These are phyloP conservation scores for Cephonodes hylas DNA, from an alignment of 2,888 invertebrate genomes.

Conservation along the genomic window DNA sequence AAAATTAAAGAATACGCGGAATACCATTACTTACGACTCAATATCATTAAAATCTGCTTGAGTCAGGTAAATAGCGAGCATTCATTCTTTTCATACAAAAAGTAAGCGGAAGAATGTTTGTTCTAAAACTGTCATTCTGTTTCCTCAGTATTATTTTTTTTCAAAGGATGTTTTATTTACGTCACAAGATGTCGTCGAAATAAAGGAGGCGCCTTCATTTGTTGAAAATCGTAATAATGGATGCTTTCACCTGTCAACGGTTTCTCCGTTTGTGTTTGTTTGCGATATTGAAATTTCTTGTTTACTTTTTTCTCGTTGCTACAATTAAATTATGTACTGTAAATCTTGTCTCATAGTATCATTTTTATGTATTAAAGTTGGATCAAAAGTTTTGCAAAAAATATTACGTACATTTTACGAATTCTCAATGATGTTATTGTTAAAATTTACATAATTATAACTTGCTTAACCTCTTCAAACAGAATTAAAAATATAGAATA, in stretches of 20 bases:
- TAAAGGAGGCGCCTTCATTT: conserved; percentile 48
- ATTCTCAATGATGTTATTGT: too few relatives aligned
- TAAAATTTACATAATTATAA: too few relatives aligned
- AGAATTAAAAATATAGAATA: not conserved
- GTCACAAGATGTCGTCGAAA: conserved; percentile 36
- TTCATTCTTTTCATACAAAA: not conserved
- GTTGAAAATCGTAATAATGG: conserved; percentile 52
- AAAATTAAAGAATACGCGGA: not conserved
- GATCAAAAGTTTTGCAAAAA: too few relatives aligned
- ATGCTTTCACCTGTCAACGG: conserved; percentile 58
- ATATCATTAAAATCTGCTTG: not conserved
- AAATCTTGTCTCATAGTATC: too few relatives aligned
- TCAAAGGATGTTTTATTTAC: conserved; percentile 46
- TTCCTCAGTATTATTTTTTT: conserved; percentile 34
- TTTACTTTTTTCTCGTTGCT: conserved; percentile 18
- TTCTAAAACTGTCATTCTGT: conserved; percentile 49
- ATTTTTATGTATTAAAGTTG: too few relatives aligned
- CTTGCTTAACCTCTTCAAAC: too few relatives aligned
- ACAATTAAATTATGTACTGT: not conserved
- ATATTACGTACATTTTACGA: too few relatives aligned
- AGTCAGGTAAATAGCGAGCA: not conserved
- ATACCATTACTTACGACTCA: not conserved
- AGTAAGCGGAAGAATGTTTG: conserved; percentile 35
- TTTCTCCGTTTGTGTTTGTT: conserved; percentile 35
- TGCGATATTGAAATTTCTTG: conserved; percentile 35